These are phyloP conservation scores for Pygmarrhopalites habei DNA, from an alignment of 1,140 invertebrate species.

Conservation along the genomic window DNA sequence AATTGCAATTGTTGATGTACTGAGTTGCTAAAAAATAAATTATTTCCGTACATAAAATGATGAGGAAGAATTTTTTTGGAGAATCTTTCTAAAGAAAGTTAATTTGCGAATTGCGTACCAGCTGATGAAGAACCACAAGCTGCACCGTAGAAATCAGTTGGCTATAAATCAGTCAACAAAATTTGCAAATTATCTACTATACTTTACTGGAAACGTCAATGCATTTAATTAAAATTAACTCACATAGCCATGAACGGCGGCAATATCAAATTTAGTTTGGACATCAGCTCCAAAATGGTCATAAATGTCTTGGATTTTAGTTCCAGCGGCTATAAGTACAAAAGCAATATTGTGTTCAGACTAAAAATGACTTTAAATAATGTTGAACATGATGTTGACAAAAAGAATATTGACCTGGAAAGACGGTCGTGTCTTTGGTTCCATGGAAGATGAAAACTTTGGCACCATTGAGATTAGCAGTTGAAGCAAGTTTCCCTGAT, in stretches of 20 bases:
- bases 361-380: no score
- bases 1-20: slow-evolving; percentile 44
- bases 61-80: no score
- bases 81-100: no score
- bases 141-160: slow-evolving; percentile 43
- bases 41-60: no score
- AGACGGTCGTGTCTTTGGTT: slow-evolving; percentile 42
- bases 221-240: neutral
- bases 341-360: no score
- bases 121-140: slow-evolving; percentile 35
- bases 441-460: slow-evolving; percentile 45
- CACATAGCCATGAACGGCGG: slow-evolving; percentile 34
- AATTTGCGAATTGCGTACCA: no score
- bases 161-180: slow-evolving; percentile 36
- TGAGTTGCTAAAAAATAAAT: no score
- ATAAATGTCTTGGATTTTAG: slow-evolving; percentile 39
- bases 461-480: slow-evolving; percentile 40
- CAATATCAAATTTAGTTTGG: slow-evolving; percentile 31
- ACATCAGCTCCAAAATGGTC: slow-evolving; percentile 39
- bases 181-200: neutral
- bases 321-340: slow-evolving; percentile 36
- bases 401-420: no score
- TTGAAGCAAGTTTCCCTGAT: slow-evolving; percentile 41
- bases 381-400: no score
- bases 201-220: neutral